Percentiles rank a stretch among this genome's conserved stretches.
Evolutionary conservation across 2,888 invertebrate genomes (phyloP).

Genomic region (Heterodera filipjevi): DNA sequence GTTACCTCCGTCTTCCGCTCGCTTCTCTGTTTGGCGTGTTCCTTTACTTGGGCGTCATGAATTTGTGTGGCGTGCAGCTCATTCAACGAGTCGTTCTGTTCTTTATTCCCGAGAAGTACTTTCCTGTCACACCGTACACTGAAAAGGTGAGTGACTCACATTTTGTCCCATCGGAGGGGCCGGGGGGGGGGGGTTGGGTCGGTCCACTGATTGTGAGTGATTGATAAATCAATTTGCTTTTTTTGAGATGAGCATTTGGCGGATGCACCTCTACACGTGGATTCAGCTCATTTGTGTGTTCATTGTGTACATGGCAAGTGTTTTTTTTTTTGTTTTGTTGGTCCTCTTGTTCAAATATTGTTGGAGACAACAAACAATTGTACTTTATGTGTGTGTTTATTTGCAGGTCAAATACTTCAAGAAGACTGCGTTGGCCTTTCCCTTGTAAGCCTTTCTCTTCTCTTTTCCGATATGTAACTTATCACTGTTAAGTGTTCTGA

Average conservation of each 20-base stretch:
- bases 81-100: constrained; percentile 85
- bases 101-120: constrained; percentile 93
- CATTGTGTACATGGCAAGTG: constrained; percentile 19
- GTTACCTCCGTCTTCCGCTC: constrained; percentile 76
- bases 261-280: constrained; percentile 89
- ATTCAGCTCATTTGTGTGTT: constrained; percentile 77
- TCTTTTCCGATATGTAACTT: background rate
- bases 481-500: constrained; percentile 73
- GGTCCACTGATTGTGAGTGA: background rate
- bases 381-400: constrained; percentile 11
- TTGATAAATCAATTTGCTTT: background rate
- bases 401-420: constrained; percentile 78
- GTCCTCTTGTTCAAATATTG: too few relatives aligned
- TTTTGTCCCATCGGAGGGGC: too few relatives aligned
- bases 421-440: constrained; percentile 84
- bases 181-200: constrained; percentile 22
- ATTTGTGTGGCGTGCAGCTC: constrained; percentile 89
- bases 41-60: constrained; percentile 86
- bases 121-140: constrained; percentile 86
- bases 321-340: too few relatives aligned
- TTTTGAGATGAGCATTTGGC: constrained; percentile 71
- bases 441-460: constrained; percentile 71
- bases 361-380: too few relatives aligned
- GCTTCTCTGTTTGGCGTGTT: constrained; percentile 96
- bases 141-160: constrained; percentile 71